Base-by-base conservation (phyloP, 2,888 invertebrate species). In the Ophioninae sp. region DNA sequence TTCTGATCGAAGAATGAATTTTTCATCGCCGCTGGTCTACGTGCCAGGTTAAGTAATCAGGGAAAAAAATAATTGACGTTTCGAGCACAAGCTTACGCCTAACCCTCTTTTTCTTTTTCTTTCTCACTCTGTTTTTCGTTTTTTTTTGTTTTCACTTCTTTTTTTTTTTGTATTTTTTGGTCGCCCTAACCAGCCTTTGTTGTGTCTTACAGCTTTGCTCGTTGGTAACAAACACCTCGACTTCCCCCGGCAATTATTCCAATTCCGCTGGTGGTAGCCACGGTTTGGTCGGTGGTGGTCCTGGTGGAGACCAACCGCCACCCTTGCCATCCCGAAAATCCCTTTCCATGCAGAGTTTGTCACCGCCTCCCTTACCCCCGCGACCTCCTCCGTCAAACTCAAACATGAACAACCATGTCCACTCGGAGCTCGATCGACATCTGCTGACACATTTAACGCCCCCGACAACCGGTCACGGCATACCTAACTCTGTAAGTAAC, bases 321-420 rank as follows among this genome's bases (percentile, higher is more conserved):
- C 93, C 93, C 84, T 89, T 93, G 85, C 93, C 93, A 69, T 92
- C 93, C 87, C 93, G 93, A 86, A 93, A 93, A 88, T 91, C 93
- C 90, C 85, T 91, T 81, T 92, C 92, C 88, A 91, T 92, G 92
- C 92, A 91, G 90, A 92, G 91, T 87, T 90, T 92, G 82, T 91
- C 93, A 87, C 94, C 94, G 79, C 95, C 95, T 86, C 95, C 95
- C 41, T 92, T 95, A 88, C 95, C 95, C 79, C 95, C 95, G 30
- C 93, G 95, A 87, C 94, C 94, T 89, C 94, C 94, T 89, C 94
- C 94, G 75, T 92, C 93, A 92, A 87, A 89, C 87, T 90, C 91
- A 90, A 92, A 91, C 89, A 91, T 89, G 89, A 92, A 92, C 90
- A 92, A 91, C 89, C 89, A 91, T 90, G 89, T 90, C 89, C 86